These are phyloP conservation scores for Drosophila rufa DNA, from an alignment of 1,140 invertebrate species.

Conservation along the genomic window DNA sequence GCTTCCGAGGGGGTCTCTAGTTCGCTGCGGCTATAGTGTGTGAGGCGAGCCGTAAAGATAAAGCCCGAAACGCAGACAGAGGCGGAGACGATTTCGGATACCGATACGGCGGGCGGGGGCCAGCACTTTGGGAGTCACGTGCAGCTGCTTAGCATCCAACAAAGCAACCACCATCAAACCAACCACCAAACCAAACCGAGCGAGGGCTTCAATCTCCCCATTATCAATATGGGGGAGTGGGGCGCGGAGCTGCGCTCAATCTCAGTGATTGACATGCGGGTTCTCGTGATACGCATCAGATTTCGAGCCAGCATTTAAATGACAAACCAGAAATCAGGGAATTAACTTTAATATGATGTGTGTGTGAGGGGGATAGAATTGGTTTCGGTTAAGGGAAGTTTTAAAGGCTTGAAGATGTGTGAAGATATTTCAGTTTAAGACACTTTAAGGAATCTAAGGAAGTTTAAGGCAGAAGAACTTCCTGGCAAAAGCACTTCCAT, in stretches of 20 bases:
- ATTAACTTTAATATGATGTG: conserved; percentile 47
- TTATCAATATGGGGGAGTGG: conserved; percentile 50
- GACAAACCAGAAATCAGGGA: conserved; percentile 53
- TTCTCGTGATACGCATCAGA: conserved; percentile 47
- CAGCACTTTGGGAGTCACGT: conserved; percentile 73
- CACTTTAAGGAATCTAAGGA: background rate
- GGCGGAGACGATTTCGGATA: conserved; percentile 22
- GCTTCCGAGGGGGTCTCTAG: background rate
- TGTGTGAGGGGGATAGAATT: conserved; percentile 11
- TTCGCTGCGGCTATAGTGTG: conserved; percentile 41
- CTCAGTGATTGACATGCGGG: conserved; percentile 80
- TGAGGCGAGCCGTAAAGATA: conserved; percentile 77
- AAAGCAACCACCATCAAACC: conserved; percentile 51
- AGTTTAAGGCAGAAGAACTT: background rate
- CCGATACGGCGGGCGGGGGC: conserved; percentile 11
- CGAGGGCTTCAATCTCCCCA: conserved; percentile 38
- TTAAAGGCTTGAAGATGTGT: conserved; percentile 5
- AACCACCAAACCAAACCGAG: conserved; percentile 42
- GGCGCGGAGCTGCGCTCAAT: conserved; percentile 43
- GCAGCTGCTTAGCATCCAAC: conserved; percentile 77
- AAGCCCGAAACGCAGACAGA: conserved; percentile 39
- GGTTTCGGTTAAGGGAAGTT: conserved; percentile 3
- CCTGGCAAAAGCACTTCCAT: background rate
- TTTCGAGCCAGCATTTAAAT: conserved; percentile 57
- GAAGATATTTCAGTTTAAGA: background rate